A percentile compares a stretch with the other conserved stretches of the same genome.
phyloP scores from a whole-genome alignment of 2,797 vertebrate genomes.

The Lepus townsendii region DNA sequence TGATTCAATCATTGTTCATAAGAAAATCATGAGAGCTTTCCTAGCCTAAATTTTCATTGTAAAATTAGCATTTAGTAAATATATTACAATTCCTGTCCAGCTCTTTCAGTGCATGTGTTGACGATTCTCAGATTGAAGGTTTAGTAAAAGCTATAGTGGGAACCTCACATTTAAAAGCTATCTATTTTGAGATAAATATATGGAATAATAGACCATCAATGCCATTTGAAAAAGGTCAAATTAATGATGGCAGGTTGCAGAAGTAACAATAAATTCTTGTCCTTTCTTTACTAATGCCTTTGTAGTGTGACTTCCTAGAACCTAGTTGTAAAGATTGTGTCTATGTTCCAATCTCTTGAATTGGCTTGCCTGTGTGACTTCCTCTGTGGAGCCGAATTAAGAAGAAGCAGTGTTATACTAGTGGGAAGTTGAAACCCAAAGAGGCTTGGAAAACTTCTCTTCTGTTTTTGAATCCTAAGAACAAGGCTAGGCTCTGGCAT shows the following conservation, averaged over 20 bases:
- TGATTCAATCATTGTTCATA: not conserved
- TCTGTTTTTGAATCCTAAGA: not conserved
- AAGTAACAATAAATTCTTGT: not conserved
- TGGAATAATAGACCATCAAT: not conserved
- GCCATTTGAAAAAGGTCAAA: slow-evolving; percentile 16
- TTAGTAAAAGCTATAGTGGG: slow-evolving; percentile 2
- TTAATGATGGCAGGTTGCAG: not conserved
- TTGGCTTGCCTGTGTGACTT: not conserved
- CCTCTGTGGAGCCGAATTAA: not conserved
- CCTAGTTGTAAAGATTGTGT: not conserved
- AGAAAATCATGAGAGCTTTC: not conserved
- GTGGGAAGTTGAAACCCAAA: not conserved
- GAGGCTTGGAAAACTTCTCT: not conserved
- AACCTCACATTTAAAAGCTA: not conserved
- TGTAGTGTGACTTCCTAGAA: not conserved
- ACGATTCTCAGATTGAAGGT: slow-evolving; percentile 13
- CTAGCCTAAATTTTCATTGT: not conserved
- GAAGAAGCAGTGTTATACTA: not conserved
- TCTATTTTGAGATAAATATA: slow-evolving; percentile 4
- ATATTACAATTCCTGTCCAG: not conserved
- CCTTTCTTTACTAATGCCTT: not conserved
- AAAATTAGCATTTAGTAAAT: slow-evolving; percentile 52
- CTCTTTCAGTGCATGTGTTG: not conserved
- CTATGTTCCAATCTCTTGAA: not conserved
- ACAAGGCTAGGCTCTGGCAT: not conserved